phyloP scores from a whole-genome alignment of 2,797 vertebrate species.

The Tragelaphus oryx region DNA sequence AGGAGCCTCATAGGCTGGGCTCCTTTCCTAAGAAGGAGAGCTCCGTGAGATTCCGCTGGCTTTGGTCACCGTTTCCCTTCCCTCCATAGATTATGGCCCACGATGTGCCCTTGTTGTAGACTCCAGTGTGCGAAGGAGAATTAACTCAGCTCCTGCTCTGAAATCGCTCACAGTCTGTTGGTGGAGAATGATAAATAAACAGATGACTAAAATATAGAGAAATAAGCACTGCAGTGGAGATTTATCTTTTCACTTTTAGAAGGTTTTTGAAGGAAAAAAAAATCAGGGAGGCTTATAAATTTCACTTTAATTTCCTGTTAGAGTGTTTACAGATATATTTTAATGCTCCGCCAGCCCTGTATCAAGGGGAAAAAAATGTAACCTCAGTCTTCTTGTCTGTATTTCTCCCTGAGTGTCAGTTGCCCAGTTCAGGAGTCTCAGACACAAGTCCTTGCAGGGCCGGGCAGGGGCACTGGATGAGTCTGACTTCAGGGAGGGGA shows the following conservation, averaged over 20 bases:
- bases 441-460: neutral
- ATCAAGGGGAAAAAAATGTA: neutral
- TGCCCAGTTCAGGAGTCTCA: neutral
- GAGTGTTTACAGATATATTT: slow-evolving; percentile 47
- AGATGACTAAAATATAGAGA: slow-evolving; percentile 46
- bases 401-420: neutral
- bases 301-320: slow-evolving; percentile 55
- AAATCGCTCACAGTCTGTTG: slow-evolving; percentile 30
- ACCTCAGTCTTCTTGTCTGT: neutral
- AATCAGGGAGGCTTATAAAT: slow-evolving; percentile 22
- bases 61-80: neutral
- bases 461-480: neutral
- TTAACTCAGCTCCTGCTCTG: neutral
- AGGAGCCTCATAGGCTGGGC: neutral
- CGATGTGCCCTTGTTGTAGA: neutral
- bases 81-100: neutral
- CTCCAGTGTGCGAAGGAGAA: neutral
- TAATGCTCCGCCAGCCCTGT: slow-evolving; percentile 22
- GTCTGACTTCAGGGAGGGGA: neutral
- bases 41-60: neutral
- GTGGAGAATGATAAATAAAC: slow-evolving; percentile 44
- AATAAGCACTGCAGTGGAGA: neutral
- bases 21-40: neutral
- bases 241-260: slow-evolving; percentile 46
- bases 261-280: neutral